Conservation (phyloP, 1,140 invertebrate genomes). For the Zaprionus gabonicus region DNA sequence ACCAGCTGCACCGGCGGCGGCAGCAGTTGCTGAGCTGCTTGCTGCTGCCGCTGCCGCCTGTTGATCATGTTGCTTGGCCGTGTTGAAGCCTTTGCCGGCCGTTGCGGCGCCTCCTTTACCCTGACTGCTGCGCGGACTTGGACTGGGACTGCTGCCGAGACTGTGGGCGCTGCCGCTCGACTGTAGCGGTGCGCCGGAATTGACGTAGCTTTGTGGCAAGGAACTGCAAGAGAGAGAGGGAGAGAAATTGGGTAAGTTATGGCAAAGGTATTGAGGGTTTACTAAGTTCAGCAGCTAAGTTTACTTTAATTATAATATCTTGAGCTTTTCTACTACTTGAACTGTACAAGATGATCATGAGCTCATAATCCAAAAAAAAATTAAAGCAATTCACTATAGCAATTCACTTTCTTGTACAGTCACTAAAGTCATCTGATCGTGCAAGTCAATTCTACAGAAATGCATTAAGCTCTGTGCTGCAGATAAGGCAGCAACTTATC, state of each 20-base stretch:
- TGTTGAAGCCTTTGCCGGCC: conserved; percentile 41
- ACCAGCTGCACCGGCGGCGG: conserved; percentile 20
- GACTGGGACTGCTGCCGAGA: conserved; percentile 40
- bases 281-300: not conserved
- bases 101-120: conserved; percentile 22
- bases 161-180: conserved; percentile 47
- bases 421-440: no score
- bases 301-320: no score
- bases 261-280: not conserved
- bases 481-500: conserved; percentile 7
- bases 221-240: conserved; percentile 36
- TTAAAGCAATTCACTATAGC: no score
- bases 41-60: conserved; percentile 42
- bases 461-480: not conserved
- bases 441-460: not conserved
- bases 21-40: conserved; percentile 39
- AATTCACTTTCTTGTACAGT: no score
- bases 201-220: conserved; percentile 48
- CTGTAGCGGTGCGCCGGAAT: conserved; percentile 38
- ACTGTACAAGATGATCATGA: no score
- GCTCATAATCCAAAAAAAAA: not conserved
- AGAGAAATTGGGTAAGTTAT: not conserved
- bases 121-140: conserved; percentile 32
- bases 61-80: conserved; percentile 59
- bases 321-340: no score